phyloP scores from a whole-genome alignment of 2,888 invertebrate species.

The Alviniconcha strummeri region DNA sequence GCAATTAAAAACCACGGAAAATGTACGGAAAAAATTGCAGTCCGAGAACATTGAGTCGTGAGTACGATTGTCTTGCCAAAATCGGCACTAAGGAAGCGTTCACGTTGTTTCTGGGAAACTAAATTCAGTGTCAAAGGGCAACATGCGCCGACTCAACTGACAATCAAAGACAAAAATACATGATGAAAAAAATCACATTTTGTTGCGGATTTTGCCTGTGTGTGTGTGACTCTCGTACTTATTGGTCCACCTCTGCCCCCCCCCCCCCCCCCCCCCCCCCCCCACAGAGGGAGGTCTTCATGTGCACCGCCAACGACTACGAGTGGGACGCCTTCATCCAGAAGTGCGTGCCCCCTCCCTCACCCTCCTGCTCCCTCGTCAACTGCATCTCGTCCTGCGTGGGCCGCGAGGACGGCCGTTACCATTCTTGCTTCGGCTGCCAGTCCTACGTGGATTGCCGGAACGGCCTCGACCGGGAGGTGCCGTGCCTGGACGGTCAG shows the following conservation, averaged over 20 bases:
- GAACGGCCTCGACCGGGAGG: constrained; percentile 11
- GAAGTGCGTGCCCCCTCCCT: constrained; percentile 19
- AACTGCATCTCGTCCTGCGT: constrained; percentile 27
- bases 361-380: constrained; percentile 23
- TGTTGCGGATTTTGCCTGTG: no score
- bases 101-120: no score
- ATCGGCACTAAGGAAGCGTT: no score
- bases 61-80: no score
- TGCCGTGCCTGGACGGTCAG: constrained; percentile 30
- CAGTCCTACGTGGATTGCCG: constrained; percentile 30
- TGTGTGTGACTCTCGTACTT: no score
- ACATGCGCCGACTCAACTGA: no score
- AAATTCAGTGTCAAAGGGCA: no score
- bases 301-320: constrained; percentile 1
- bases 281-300: constrained; percentile 5
- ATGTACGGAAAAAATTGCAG: no score
- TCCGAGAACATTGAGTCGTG: no score
- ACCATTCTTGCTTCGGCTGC: constrained; percentile 41
- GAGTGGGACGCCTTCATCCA: constrained; percentile 35
- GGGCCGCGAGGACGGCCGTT: constrained; percentile 31
- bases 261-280: background rate
- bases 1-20: no score
- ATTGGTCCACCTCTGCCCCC: background rate
- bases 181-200: no score
- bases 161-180: no score